phyloP scores from a whole-genome alignment of 2,797 vertebrate species.

The Fundulus diaphanus region DNA sequence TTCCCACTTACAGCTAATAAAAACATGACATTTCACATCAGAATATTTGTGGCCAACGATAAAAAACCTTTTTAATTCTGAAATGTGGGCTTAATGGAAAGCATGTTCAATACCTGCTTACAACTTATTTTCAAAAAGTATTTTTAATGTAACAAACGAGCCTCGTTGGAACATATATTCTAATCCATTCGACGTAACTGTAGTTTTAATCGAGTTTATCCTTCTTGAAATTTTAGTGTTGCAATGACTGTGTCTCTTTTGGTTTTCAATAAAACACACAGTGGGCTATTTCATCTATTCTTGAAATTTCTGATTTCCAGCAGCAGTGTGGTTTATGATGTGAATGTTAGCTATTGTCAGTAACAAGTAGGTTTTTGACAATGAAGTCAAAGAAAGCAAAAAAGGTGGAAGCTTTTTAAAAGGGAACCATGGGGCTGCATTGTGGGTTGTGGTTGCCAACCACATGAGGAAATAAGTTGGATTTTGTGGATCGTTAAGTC shows the following conservation, averaged over 20 bases:
- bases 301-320: too few relatives aligned
- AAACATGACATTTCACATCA: not conserved
- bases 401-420: too few relatives aligned
- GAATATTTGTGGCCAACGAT: not conserved
- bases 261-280: not conserved
- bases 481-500: too few relatives aligned
- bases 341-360: too few relatives aligned
- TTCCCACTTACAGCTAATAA: not conserved
- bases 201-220: not conserved
- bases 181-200: not conserved
- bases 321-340: too few relatives aligned
- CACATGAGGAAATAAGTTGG: too few relatives aligned
- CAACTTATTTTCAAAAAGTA: not conserved
- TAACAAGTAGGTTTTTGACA: too few relatives aligned
- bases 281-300: too few relatives aligned
- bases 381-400: too few relatives aligned
- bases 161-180: not conserved
- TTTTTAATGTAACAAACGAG: not conserved
- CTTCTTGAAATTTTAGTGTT: not conserved
- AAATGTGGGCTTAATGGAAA: not conserved
- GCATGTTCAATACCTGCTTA: not conserved
- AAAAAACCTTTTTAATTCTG: not conserved
- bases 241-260: not conserved
- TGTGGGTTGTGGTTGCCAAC: too few relatives aligned
- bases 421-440: too few relatives aligned